Evolutionary conservation across 2,888 invertebrate genomes (phyloP).

Genomic region (Ctenicera cuprea): DNA sequence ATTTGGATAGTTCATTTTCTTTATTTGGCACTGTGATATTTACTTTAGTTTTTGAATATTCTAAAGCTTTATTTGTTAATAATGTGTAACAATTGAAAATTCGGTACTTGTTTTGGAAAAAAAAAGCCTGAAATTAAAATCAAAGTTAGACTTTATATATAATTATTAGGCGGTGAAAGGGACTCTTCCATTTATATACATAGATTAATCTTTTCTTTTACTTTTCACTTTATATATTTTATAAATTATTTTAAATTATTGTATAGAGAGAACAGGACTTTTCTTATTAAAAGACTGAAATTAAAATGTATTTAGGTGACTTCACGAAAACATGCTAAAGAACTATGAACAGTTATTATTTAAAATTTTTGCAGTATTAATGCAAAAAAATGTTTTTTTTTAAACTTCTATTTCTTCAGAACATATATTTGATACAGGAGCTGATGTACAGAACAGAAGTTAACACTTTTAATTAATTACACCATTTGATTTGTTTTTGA

Average conservation of each 20-base stretch:
- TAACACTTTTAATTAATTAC: too few species aligned
- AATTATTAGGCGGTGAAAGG: constrained; percentile 60
- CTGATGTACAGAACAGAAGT: too few species aligned
- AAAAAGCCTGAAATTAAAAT: constrained; percentile 53
- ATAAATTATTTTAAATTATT: constrained; percentile 60
- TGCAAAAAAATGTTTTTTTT: too few species aligned
- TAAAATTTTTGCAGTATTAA: not conserved
- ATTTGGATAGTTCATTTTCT: constrained; percentile 30
- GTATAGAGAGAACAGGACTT: constrained; percentile 64
- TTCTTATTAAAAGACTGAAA: constrained; percentile 67
- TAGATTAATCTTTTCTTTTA: constrained; percentile 55
- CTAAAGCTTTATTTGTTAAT: constrained; percentile 45
- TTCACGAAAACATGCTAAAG: constrained; percentile 37
- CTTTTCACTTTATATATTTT: constrained; percentile 58
- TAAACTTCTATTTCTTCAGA: too few species aligned
- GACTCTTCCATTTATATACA: constrained; percentile 61
- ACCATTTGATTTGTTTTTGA: too few species aligned
- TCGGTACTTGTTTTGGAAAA: constrained; percentile 34
- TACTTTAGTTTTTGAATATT: constrained; percentile 52
- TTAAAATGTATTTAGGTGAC: constrained; percentile 52
- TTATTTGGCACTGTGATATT: constrained; percentile 70
- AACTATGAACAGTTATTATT: too few species aligned
- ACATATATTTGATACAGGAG: too few species aligned
- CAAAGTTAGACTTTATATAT: constrained; percentile 57
- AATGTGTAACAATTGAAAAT: constrained; percentile 40